phyloP scores from a whole-genome alignment of 2,797 vertebrate species.

The Urophycis tenuis region DNA sequence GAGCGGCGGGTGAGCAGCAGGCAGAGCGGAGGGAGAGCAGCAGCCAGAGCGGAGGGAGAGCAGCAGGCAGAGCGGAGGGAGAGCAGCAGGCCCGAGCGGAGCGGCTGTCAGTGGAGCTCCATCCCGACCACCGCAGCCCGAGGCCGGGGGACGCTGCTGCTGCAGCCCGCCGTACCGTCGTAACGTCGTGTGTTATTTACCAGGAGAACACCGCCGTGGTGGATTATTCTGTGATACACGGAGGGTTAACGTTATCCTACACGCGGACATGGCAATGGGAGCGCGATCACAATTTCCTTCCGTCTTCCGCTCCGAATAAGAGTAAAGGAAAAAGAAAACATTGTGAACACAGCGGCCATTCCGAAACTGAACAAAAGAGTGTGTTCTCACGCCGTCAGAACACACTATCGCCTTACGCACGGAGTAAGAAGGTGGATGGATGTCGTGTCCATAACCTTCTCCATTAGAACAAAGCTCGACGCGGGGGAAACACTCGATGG shows the following conservation, averaged over 20 bases:
- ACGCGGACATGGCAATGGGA: neutral
- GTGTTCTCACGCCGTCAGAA: slow-evolving; percentile 50
- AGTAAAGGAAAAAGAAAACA: slow-evolving; percentile 46
- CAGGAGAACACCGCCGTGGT: neutral
- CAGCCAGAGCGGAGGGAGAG: slow-evolving; percentile 21
- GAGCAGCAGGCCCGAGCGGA: slow-evolving; percentile 53
- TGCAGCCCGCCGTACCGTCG: slow-evolving; percentile 45
- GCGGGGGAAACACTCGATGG: slow-evolving; percentile 16
- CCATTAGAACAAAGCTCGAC: neutral
- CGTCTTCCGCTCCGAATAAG: slow-evolving; percentile 31
- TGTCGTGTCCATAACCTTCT: neutral
- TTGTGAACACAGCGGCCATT: slow-evolving; percentile 76
- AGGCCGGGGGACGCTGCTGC: slow-evolving; percentile 43
- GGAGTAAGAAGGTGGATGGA: neutral
- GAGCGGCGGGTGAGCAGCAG: neutral
- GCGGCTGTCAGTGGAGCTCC: slow-evolving; percentile 55
- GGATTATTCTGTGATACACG: neutral
- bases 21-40: neutral
- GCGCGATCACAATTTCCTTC: slow-evolving; percentile 15
- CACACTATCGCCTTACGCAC: slow-evolving; percentile 32
- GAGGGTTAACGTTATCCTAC: slow-evolving; percentile 3
- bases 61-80: slow-evolving; percentile 20
- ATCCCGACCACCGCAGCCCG: slow-evolving; percentile 47
- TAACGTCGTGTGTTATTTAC: neutral
- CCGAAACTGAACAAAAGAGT: slow-evolving; percentile 78